Conservation (phyloP, 2,113 vertebrate genomes). For the Athene noctua region DNA sequence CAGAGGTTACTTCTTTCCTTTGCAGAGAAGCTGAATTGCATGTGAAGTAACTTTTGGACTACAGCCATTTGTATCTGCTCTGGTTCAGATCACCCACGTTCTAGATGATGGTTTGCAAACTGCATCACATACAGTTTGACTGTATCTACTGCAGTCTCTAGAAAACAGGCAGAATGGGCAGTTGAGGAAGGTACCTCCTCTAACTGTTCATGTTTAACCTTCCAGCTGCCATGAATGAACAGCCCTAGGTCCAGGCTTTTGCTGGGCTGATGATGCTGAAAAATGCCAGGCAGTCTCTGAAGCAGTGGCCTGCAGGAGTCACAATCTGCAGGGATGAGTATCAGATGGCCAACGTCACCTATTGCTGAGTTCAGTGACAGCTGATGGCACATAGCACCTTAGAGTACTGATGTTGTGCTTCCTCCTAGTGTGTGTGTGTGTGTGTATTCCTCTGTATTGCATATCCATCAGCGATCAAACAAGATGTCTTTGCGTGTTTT, state of each 20-base stretch:
- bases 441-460: neutral
- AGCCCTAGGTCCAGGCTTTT: neutral
- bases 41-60: neutral
- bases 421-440: neutral
- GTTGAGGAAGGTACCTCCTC: neutral
- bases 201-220: neutral
- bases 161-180: rapidly evolving
- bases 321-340: neutral
- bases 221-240: neutral
- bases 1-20: neutral
- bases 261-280: neutral
- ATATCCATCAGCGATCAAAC: neutral
- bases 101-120: neutral
- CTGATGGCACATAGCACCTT: rapidly evolving
- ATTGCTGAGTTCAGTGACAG: neutral
- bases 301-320: neutral
- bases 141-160: neutral
- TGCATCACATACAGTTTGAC: neutral
- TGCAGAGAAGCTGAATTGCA: neutral
- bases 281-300: neutral
- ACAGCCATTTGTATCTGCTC: neutral
- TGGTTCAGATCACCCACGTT: neutral
- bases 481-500: neutral
- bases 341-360: neutral
- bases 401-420: rapidly evolving